A percentile compares a stretch with the other conserved stretches of the same genome.
phyloP scores from a whole-genome alignment of 2,888 invertebrate species.

The Nemotelus pantherinus region DNA sequence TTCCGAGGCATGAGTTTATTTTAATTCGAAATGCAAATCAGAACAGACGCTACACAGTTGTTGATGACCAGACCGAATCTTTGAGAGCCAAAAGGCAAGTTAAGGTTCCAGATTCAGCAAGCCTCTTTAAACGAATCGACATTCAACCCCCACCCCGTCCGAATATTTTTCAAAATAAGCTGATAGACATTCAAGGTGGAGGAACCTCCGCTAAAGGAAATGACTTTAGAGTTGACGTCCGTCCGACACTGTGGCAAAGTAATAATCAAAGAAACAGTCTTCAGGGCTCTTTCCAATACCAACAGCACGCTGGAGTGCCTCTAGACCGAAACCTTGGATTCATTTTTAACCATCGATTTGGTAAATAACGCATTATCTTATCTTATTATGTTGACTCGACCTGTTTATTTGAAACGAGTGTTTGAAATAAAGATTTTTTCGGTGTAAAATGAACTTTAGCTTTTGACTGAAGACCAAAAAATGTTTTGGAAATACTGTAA shows the following conservation, averaged over 20 bases:
- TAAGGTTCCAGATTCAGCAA: not conserved
- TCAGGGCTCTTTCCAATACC: not conserved
- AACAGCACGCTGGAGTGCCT: not conserved
- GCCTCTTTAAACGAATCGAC: too few species aligned
- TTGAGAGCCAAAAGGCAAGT: not conserved
- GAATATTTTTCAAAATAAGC: too few species aligned
- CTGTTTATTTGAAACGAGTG: too few species aligned
- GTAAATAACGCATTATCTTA: not conserved
- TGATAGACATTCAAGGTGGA: not conserved
- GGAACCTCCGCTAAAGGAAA: not conserved
- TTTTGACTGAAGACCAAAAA: too few species aligned
- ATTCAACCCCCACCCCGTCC: too few species aligned
- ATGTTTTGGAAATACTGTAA: too few species aligned
- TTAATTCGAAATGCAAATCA: not conserved
- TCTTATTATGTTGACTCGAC: not conserved
- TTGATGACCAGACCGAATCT: not conserved
- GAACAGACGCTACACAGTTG: too few species aligned
- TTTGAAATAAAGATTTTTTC: too few species aligned
- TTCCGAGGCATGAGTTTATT: not conserved
- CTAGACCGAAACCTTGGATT: not conserved
- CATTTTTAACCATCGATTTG: constrained; percentile 15
- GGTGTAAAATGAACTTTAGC: too few species aligned
- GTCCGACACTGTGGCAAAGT: constrained; percentile 13
- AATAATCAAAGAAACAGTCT: not conserved
- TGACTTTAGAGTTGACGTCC: not conserved